These are phyloP conservation scores for Drosophila fuyamai DNA, from an alignment of 1,140 invertebrate genomes.

Conservation along the genomic window DNA sequence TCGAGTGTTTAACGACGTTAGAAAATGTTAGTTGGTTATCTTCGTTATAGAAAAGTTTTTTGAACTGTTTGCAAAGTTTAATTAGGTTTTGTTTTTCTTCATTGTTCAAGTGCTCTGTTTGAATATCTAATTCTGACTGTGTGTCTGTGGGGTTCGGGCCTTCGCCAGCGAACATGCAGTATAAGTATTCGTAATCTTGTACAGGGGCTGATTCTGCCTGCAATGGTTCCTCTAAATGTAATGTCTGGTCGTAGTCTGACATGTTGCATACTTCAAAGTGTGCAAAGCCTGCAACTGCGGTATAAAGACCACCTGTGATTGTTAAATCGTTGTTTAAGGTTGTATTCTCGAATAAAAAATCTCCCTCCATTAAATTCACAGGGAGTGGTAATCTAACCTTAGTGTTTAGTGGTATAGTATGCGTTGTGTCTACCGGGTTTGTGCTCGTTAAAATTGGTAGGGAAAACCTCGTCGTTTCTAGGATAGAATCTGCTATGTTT, in stretches of 20 bases:
- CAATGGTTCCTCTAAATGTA: slow-evolving; percentile 1
- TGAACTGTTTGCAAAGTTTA: slow-evolving; percentile 8
- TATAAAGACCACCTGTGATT: slow-evolving; percentile 4
- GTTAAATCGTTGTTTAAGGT: slow-evolving; percentile 2
- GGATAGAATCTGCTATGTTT: neutral
- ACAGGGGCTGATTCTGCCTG: neutral
- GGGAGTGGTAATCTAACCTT: neutral
- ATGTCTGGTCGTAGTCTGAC: neutral
- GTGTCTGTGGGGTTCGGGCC: neutral
- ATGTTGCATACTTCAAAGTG: slow-evolving; percentile 5
- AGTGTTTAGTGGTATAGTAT: neutral
- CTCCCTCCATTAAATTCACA: slow-evolving; percentile 7
- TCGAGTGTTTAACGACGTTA: slow-evolving; percentile 16
- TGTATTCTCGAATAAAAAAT: slow-evolving; percentile 11
- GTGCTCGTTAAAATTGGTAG: slow-evolving; percentile 2
- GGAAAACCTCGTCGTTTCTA: neutral
- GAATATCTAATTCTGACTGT: neutral
- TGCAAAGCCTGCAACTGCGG: slow-evolving; percentile 2
- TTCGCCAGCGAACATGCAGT: neutral
- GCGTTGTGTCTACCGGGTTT: too few species aligned
- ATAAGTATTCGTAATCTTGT: slow-evolving; percentile 1
- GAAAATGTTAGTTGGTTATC: slow-evolving; percentile 3
- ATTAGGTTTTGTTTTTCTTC: neutral
- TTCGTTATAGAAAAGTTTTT: slow-evolving; percentile 1
- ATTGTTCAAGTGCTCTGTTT: neutral